Evolutionary conservation across 2,797 vertebrate genomes (phyloP).

Genomic region (Chrysocyon brachyurus): DNA sequence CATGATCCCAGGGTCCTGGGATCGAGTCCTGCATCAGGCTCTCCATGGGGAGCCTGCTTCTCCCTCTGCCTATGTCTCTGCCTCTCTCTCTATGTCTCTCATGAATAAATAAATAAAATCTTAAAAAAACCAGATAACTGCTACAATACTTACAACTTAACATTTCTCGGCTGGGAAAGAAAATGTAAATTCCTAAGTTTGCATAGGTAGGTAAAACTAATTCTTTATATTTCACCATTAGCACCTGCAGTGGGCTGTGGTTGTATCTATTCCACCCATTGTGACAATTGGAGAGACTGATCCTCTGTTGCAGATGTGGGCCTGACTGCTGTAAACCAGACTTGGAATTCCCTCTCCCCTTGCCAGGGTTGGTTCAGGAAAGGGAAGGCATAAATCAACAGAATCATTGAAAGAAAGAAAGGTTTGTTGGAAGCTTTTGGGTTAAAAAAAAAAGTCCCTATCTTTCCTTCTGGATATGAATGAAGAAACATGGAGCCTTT

Average conservation of each 20-base stretch:
- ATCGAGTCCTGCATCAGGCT: no score
- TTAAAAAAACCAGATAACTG: no score
- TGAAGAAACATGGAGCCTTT: neutral
- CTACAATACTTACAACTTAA: neutral
- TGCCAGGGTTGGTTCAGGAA: neutral
- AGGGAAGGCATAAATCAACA: neutral
- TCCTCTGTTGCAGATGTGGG: neutral
- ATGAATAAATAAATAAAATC: no score
- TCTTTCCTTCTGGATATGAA: neutral
- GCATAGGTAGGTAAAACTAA: neutral
- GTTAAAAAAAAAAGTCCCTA: neutral
- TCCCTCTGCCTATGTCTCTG: no score
- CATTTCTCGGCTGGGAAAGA: neutral
- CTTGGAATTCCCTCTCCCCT: neutral
- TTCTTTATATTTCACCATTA: neutral
- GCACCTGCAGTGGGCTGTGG: no score
- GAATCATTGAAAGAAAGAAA: neutral
- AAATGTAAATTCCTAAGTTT: neutral
- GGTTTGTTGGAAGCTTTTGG: neutral
- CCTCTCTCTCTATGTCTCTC: no score
- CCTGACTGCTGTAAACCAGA: neutral
- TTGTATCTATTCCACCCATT: neutral
- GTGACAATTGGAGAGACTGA: neutral
- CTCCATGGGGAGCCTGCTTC: no score
- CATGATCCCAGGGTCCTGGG: no score